Evolutionary conservation across 1,140 invertebrate genomes (phyloP).

Genomic region (Heliconius himera): DNA sequence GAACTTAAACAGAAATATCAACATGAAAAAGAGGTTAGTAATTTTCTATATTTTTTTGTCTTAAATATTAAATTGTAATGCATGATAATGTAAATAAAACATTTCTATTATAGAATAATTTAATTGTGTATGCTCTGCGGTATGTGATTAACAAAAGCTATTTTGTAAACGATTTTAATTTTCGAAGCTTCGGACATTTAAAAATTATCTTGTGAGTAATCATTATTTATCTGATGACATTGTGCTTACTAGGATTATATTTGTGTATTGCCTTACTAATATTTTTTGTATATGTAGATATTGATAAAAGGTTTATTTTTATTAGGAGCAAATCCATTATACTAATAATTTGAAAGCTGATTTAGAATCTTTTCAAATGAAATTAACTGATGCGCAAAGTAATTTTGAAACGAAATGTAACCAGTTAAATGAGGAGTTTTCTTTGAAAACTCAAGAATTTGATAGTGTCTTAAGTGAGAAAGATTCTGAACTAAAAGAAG

Average conservation of each 20-base stretch:
- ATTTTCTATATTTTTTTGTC: constrained; percentile 8
- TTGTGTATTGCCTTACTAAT: not conserved
- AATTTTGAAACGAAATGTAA: constrained; percentile 47
- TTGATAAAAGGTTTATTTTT: constrained; percentile 32
- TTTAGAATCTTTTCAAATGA: constrained; percentile 55
- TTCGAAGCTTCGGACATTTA: not conserved
- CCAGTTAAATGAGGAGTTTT: constrained; percentile 49
- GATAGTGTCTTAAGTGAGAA: constrained; percentile 49
- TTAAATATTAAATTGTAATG: not conserved
- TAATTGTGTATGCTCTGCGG: not conserved
- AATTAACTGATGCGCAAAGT: constrained; percentile 51
- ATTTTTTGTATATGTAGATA: not conserved
- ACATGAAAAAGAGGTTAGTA: constrained; percentile 73
- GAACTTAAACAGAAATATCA: constrained; percentile 60
- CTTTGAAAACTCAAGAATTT: constrained; percentile 51
- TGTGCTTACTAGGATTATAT: not conserved
- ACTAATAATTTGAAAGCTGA: constrained; percentile 57
- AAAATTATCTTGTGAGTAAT: not conserved
- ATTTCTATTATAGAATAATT: not conserved
- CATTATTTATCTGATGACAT: not conserved
- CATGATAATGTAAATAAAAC: not conserved
- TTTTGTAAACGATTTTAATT: not conserved
- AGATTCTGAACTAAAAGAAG: constrained; percentile 57
- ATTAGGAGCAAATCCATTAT: constrained; percentile 56
- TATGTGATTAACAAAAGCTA: constrained; percentile 1